Evolutionary conservation across 2,797 vertebrate species (phyloP).

Genomic region (Melanotaenia boesemani): DNA sequence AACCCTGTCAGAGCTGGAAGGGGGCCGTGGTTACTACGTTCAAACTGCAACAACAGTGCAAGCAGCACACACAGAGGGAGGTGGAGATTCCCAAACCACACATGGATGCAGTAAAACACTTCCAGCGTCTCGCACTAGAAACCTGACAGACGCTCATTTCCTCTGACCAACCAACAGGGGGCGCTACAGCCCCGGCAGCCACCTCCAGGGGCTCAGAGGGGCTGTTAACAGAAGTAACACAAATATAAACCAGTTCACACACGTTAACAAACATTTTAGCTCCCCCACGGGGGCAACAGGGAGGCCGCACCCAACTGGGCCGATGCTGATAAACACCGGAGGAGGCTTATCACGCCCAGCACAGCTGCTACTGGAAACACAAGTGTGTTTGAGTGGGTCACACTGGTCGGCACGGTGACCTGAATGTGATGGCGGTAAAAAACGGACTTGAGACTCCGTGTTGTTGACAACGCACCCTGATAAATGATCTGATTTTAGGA

Average conservation of each 20-base stretch:
- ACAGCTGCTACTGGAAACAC: conserved; percentile 49
- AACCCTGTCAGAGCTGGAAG: no score
- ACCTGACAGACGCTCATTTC: neutral
- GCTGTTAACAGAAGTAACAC: neutral
- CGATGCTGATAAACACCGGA: conserved; percentile 60
- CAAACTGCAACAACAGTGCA: no score
- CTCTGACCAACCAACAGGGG: conserved; percentile 25
- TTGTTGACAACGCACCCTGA: no score
- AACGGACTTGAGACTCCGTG: no score
- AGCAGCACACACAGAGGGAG: neutral
- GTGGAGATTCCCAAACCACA: neutral
- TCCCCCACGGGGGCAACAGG: neutral
- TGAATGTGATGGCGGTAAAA: neutral
- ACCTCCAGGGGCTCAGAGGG: neutral
- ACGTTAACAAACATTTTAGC: neutral
- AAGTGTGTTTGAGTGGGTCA: neutral
- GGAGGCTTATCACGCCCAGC: conserved; percentile 55
- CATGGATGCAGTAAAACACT: conserved; percentile 4
- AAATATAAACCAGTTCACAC: conserved; percentile 6
- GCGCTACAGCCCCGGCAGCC: conserved; percentile 41
- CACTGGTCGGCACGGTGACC: neutral
- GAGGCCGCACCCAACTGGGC: conserved; percentile 51
- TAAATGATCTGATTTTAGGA: no score
- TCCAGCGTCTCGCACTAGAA: neutral
- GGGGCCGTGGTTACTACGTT: no score